phyloP scores from a whole-genome alignment of 2,113 vertebrate species.

The Caranx melampygus region DNA sequence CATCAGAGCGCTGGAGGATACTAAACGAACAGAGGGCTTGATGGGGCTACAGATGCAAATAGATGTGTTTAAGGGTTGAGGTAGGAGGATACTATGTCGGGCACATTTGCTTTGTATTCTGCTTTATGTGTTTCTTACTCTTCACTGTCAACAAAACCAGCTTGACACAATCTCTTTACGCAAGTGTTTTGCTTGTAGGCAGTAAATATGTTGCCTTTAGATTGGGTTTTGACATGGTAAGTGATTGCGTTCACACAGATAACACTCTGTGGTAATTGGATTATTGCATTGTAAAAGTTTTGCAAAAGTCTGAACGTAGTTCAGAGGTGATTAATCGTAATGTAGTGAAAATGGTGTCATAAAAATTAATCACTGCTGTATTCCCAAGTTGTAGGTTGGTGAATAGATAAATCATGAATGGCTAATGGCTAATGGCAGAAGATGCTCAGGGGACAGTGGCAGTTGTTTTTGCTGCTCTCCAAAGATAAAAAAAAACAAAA shows the following conservation, averaged over 20 bases:
- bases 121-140: conserved; percentile 5
- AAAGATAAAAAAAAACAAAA: conserved; percentile 1
- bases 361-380: not conserved
- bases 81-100: not conserved
- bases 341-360: not conserved
- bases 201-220: not conserved
- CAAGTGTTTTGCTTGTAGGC: not conserved
- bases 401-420: not conserved
- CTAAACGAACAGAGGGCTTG: not conserved
- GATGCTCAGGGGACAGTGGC: not conserved
- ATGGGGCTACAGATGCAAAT: conserved; percentile 19
- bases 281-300: not conserved
- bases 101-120: not conserved
- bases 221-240: conserved; percentile 19
- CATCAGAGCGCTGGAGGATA: conserved; percentile 1
- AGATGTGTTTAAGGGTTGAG: not conserved
- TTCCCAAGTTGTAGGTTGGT: not conserved
- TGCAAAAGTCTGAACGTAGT: not conserved
- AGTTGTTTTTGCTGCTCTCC: conserved; percentile 7
- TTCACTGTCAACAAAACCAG: not conserved
- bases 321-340: not conserved
- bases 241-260: conserved; percentile 17
- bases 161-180: not conserved
- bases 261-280: conserved; percentile 3
- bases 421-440: not conserved